Evolutionary conservation across 2,113 vertebrate genomes (phyloP), one percentile per base, ranked within the genome.

Genomic region (Callipepla californica): DNA sequence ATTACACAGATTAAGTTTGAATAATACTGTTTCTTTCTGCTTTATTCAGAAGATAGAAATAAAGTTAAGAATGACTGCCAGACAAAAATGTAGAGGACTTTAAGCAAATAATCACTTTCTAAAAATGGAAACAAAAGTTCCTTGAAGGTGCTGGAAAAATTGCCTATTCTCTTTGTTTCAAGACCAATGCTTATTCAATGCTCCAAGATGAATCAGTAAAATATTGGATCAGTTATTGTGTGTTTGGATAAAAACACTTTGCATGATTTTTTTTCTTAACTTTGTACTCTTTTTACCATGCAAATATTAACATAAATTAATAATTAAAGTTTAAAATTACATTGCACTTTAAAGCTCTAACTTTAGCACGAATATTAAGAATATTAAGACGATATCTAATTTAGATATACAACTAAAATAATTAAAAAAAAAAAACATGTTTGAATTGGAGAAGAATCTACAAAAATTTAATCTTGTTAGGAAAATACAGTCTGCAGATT

Each of bases 61-160:
- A 87, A 89, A 28, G n/a, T 87, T 86, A 91, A 57, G 8, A 53
- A 11, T 42, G 15, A 82, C 79, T 92, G 38, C 45, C 78, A 80
- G 23, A 47, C 59, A 75, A 92, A 95, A 78, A 3, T 12, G 77
- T 44, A 16, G 38, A n/a, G 76, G 4, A 16, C 9, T 80, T 61
- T 81, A 87, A 90, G 67, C 34, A 82, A 79, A 75, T 22, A 25
- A 4, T 51, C 45, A 53, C 11, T 70, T 61, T 42, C 92, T 70
- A 34, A 78, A 77, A 14, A 48, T 80, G 30, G 18, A 62, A 80
- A 68, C 13, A 86, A 32, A 36, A 68, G 5, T 90, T 92, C 55
- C 45, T 88, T 76, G 36, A 59, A 91, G 7, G 2, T 48, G 28
- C 73, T 83, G 38, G 26, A 48, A 75, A 92, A 92, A 44, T 7